Conservation (phyloP, 2,888 invertebrate species). For the Pristionchus arcanus region DNA sequence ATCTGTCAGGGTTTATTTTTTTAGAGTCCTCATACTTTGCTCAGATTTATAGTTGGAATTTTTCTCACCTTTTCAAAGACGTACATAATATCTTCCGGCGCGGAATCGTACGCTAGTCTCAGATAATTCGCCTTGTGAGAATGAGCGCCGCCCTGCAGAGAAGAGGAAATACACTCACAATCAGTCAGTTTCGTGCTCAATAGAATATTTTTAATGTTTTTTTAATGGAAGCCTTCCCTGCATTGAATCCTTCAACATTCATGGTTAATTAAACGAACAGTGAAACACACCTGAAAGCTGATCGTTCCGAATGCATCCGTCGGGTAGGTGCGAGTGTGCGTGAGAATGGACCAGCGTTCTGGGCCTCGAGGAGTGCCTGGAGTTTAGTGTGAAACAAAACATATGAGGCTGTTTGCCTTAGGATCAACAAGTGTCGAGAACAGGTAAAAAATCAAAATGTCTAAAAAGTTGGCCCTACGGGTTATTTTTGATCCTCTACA, state of each 20-base stretch:
- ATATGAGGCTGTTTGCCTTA: too few relatives aligned
- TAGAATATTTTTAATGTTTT: too few relatives aligned
- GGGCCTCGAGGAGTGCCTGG: conserved; percentile 34
- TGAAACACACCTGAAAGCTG: conserved; percentile 85
- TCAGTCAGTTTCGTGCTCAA: too few relatives aligned
- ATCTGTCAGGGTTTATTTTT: conserved; percentile 79
- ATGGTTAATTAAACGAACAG: background rate
- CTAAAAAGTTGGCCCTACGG: too few relatives aligned
- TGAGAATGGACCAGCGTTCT: conserved; percentile 74
- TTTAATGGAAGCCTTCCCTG: background rate
- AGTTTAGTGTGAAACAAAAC: too few relatives aligned
- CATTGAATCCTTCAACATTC: background rate
- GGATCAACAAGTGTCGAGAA: too few relatives aligned
- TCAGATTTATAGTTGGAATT: background rate
- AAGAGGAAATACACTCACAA: background rate
- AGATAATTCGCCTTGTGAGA: conserved; percentile 87
- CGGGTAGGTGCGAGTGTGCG: conserved; percentile 90
- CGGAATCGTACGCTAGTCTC: conserved; percentile 93
- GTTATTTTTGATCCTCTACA: too few relatives aligned
- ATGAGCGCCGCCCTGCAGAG: conserved; percentile 74
- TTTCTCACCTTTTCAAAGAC: conserved; percentile 88
- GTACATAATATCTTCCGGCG: conserved; percentile 93
- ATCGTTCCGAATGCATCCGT: conserved; percentile 98
- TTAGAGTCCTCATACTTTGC: background rate
- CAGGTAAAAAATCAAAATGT: too few relatives aligned